Conservation (phyloP, 2,797 vertebrate genomes). For the Syndactyla subalaris region DNA sequence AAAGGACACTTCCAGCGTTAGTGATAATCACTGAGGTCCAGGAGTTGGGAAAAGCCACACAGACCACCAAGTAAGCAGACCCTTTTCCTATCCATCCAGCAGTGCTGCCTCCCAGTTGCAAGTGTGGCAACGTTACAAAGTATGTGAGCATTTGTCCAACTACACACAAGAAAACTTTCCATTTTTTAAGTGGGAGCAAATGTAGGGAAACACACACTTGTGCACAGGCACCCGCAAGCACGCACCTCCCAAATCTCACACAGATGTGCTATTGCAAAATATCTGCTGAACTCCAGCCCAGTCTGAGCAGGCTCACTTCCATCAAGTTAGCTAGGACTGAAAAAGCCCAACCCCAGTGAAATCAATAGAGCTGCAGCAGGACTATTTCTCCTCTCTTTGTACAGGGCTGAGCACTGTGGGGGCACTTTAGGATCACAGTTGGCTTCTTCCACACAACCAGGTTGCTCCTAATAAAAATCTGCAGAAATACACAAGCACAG, state of each 20-base stretch:
- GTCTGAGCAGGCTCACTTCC: not conserved
- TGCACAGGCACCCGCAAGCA: accelerated
- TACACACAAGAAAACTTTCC: not conserved
- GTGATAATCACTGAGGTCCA: not conserved
- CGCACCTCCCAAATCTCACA: accelerated
- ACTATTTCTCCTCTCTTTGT: not conserved
- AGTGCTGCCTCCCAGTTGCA: not conserved
- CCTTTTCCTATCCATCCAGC: accelerated
- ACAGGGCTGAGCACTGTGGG: not conserved
- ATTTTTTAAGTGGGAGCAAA: not conserved
- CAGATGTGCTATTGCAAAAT: not conserved
- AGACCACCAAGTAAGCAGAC: not conserved
- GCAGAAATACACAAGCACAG: not conserved
- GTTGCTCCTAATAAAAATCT: not conserved
- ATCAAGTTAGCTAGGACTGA: not conserved
- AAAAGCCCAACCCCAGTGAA: not conserved
- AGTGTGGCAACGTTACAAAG: accelerated
- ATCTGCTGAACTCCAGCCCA: not conserved
- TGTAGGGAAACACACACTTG: not conserved
- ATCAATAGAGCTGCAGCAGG: not conserved
- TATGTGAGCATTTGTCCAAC: not conserved
- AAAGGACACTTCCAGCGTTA: not conserved
- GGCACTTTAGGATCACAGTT: not conserved
- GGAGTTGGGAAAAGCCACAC: not conserved
- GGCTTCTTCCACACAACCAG: not conserved